Evolutionary conservation across 2,888 invertebrate genomes (phyloP).

Genomic region (Pristionchus exspectatus): DNA sequence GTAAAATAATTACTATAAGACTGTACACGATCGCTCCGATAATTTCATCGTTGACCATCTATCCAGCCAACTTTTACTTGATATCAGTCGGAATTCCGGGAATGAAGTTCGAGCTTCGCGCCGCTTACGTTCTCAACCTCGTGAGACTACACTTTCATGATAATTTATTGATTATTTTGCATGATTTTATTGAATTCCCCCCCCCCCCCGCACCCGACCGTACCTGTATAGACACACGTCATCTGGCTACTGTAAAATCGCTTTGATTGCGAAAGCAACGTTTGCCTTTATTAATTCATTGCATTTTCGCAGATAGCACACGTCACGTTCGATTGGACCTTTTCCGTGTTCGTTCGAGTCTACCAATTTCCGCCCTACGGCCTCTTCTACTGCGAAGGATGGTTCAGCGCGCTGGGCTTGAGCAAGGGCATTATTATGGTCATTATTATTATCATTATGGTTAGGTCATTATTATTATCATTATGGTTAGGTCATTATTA

Average conservation of each 20-base stretch:
- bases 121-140: background rate
- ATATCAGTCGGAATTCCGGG: background rate
- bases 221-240: no score
- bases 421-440: background rate
- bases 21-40: background rate
- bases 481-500: no score
- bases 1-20: background rate
- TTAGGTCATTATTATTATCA: no score
- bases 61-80: background rate
- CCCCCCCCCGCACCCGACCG: no score
- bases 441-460: no score
- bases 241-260: no score
- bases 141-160: no score
- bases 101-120: background rate
- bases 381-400: constrained; percentile 4
- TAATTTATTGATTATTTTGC: no score
- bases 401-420: background rate
- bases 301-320: background rate
- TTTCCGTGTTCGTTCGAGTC: background rate
- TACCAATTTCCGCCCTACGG: background rate
- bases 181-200: no score
- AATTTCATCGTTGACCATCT: background rate
- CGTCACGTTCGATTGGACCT: background rate
- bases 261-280: no score
- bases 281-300: no score